Evolutionary conservation across 1,140 invertebrate species (phyloP).

Genomic region (Caenorhabditis latens): DNA sequence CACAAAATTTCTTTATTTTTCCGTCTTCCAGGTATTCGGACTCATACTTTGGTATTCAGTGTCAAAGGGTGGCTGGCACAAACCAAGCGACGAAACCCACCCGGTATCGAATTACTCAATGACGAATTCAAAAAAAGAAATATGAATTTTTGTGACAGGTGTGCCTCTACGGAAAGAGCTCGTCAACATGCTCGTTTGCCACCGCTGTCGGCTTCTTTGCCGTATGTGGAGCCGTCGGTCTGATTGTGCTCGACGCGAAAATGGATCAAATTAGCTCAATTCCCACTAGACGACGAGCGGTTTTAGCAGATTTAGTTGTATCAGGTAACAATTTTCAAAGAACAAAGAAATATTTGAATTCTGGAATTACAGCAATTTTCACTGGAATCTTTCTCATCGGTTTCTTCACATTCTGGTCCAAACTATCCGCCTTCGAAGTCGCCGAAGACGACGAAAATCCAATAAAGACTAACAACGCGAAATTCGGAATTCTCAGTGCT

Average conservation of each 20-base stretch:
- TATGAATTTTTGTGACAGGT: slow-evolving; percentile 42
- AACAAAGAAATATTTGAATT: background rate
- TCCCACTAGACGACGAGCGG: slow-evolving; percentile 52
- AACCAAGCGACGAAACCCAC: slow-evolving; percentile 51
- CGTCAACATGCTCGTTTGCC: slow-evolving; percentile 59
- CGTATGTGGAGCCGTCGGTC: slow-evolving; percentile 26
- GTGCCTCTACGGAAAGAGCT: slow-evolving; percentile 54
- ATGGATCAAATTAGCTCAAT: slow-evolving; percentile 59
- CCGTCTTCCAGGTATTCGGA: slow-evolving; percentile 47
- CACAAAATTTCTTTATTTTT: background rate
- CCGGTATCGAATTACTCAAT: slow-evolving; percentile 36
- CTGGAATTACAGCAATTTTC: slow-evolving; percentile 33
- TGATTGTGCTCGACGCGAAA: slow-evolving; percentile 48
- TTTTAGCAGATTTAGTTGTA: slow-evolving; percentile 56
- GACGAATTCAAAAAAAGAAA: background rate
- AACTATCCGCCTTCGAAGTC: slow-evolving; percentile 45
- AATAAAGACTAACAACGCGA: slow-evolving; percentile 57
- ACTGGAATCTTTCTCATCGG: slow-evolving; percentile 53
- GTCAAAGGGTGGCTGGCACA: slow-evolving; percentile 60
- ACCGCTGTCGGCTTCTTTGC: slow-evolving; percentile 58
- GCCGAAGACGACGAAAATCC: slow-evolving; percentile 54
- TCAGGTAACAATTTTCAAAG: slow-evolving; percentile 3
- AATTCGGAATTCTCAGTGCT: slow-evolving; percentile 58
- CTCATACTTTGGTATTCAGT: slow-evolving; percentile 58
- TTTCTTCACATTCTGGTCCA: slow-evolving; percentile 61